A percentile compares a stretch with the other conserved stretches of the same genome.
Evolutionary conservation across 2,888 invertebrate genomes (phyloP).

Genomic region (Lepidocyrtinus sp.): DNA sequence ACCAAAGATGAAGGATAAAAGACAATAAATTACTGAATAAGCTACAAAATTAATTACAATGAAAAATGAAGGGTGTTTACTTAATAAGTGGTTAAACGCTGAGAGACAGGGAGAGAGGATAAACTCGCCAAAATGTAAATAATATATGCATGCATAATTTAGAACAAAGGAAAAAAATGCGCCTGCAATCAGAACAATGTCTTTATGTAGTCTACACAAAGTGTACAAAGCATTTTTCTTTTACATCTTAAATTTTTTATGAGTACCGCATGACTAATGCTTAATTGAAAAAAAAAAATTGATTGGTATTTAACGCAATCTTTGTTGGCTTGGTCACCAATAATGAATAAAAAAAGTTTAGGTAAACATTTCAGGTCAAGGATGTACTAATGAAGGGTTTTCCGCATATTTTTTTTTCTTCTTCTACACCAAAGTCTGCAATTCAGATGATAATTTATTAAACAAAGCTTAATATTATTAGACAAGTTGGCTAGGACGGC

Average conservation of each 20-base stretch:
- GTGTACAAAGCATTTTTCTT: neutral
- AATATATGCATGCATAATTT: conserved; percentile 15
- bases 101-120: too few species aligned
- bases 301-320: conserved; percentile 4
- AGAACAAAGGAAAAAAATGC: conserved; percentile 12
- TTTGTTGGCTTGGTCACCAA: conserved; percentile 37
- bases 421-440: neutral
- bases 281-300: conserved; percentile 2
- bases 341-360: conserved; percentile 37
- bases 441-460: conserved; percentile 11
- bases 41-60: conserved; percentile 9
- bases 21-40: neutral
- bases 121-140: conserved; percentile 7
- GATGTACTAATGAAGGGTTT: conserved; percentile 59
- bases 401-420: conserved; percentile 46
- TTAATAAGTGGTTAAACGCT: conserved; percentile 19
- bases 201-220: neutral
- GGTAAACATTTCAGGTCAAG: conserved; percentile 54
- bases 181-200: neutral
- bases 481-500: too few species aligned
- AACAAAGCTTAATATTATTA: neutral
- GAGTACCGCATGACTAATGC: neutral
- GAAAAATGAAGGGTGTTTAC: conserved; percentile 20
- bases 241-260: neutral
- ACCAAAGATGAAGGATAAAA: conserved; percentile 1